Percentiles rank a stretch among this genome's conserved stretches.
Conservation (phyloP, 1,140 invertebrate species). For the Venustaconcha ellipsiformis region DNA sequence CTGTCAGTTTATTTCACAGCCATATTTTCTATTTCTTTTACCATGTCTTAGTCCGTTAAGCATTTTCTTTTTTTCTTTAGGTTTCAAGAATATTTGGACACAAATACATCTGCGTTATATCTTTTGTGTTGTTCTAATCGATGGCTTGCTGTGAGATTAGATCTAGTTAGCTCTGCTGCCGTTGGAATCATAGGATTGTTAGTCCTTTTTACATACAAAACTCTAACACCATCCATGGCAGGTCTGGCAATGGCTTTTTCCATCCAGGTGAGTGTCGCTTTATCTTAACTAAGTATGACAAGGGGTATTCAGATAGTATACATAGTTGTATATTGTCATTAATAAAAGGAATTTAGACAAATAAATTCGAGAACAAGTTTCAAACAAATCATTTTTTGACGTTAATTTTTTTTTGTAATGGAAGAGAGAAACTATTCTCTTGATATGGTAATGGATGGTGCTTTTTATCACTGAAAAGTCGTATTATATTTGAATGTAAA, state of each 20-base stretch:
- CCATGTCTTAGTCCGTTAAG: no score
- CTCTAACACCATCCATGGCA: slow-evolving; percentile 74
- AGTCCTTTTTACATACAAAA: slow-evolving; percentile 72
- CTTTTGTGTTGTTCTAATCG: slow-evolving; percentile 75
- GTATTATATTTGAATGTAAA: no score
- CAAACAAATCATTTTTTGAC: neutral
- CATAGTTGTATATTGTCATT: neutral
- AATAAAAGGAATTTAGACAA: neutral
- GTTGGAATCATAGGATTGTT: slow-evolving; percentile 73
- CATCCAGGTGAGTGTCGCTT: slow-evolving; percentile 68
- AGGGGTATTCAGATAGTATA: neutral
- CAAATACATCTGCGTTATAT: slow-evolving; percentile 72
- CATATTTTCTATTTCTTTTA: no score
- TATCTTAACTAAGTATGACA: neutral
- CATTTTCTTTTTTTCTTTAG: slow-evolving; percentile 60
- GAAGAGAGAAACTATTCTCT: no score
- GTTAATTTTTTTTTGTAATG: no score
- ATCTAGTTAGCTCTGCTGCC: slow-evolving; percentile 69
- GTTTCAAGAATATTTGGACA: slow-evolving; percentile 73
- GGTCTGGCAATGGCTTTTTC: slow-evolving; percentile 79
- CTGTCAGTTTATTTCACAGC: no score
- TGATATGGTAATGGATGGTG: no score
- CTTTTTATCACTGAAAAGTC: no score
- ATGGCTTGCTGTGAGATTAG: slow-evolving; percentile 79
- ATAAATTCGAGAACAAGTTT: neutral